phyloP scores from a whole-genome alignment of 92 coral and sea anemone genomes.

The Anthopleura xanthogrammica region DNA sequence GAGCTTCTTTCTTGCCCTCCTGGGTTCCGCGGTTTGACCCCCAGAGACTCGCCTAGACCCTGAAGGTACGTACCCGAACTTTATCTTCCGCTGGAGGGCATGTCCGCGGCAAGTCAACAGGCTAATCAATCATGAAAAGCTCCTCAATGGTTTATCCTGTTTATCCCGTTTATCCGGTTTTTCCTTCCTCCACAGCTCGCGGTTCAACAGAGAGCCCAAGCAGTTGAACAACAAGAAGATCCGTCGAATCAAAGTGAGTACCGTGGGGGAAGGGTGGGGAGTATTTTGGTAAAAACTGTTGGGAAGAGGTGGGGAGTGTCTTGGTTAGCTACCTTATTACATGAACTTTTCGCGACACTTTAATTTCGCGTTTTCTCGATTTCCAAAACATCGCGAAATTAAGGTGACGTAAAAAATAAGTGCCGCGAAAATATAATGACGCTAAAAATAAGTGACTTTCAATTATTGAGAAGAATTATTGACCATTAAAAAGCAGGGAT shows the following conservation, averaged over 20 bases:
- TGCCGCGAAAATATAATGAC: too few species aligned
- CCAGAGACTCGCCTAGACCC: neutral
- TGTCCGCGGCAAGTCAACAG: neutral
- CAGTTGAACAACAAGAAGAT: conserved; percentile 21
- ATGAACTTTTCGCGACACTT: too few species aligned
- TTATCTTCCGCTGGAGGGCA: neutral
- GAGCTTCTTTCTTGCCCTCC: neutral
- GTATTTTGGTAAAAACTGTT: neutral
- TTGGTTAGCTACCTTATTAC: neutral
- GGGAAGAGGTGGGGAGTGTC: neutral
- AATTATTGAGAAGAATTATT: too few species aligned
- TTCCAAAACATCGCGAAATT: too few species aligned
- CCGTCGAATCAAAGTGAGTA: conserved; percentile 29
- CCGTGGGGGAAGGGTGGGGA: neutral
- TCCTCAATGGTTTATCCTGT: neutral
- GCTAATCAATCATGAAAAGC: neutral
- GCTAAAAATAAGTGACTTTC: too few species aligned
- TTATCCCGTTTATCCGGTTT: neutral
- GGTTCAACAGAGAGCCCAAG: conserved; percentile 22
- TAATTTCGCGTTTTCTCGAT: too few species aligned
- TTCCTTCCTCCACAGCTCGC: conserved; percentile 21
- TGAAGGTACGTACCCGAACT: neutral
- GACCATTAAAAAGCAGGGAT: too few species aligned
- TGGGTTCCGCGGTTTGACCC: neutral
- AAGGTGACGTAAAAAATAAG: too few species aligned